Percentiles rank a stretch among this genome's conserved stretches.
phyloP scores from a whole-genome alignment of 2,797 vertebrate genomes.

The Heliangelus exortis region DNA sequence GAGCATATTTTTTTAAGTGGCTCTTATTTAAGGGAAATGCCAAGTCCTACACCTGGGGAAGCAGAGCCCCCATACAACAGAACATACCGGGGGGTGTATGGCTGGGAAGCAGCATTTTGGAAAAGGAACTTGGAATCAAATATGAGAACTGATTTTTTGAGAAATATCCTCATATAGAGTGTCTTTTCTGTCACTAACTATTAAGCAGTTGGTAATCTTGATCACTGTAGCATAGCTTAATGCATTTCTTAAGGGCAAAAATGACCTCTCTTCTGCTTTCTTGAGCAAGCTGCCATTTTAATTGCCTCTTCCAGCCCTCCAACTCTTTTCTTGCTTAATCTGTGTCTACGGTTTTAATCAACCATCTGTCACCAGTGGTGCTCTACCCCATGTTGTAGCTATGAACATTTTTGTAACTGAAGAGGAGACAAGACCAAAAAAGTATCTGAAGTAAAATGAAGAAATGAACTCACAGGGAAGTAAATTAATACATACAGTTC shows the following conservation, averaged over 20 bases:
- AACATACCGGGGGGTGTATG: not conserved
- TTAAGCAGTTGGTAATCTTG: slow-evolving; percentile 47
- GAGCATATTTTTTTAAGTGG: not conserved
- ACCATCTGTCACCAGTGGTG: slow-evolving; percentile 65
- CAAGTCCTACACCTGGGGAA: not conserved
- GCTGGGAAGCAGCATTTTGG: not conserved
- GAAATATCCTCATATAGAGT: not conserved
- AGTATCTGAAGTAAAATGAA: not conserved
- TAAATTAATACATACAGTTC: not conserved
- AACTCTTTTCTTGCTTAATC: slow-evolving; percentile 56
- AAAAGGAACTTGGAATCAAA: not conserved
- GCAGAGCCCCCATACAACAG: not conserved
- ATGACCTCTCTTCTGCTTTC: slow-evolving; percentile 62
- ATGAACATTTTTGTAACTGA: slow-evolving; percentile 22
- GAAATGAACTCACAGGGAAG: not conserved
- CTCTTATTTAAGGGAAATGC: not conserved
- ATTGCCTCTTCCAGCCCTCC: slow-evolving; percentile 51
- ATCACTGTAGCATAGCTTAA: slow-evolving; percentile 55
- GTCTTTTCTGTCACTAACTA: slow-evolving; percentile 37
- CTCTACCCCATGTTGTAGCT: slow-evolving; percentile 20
- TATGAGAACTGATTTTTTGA: slow-evolving; percentile 22
- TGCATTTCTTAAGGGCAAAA: slow-evolving; percentile 61
- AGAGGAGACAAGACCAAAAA: slow-evolving; percentile 1
- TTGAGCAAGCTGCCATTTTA: slow-evolving; percentile 62
- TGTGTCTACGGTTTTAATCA: slow-evolving; percentile 54